A percentile compares a stretch with the other conserved stretches of the same genome.
phyloP scores from a whole-genome alignment of 2,113 vertebrate genomes.

The Saimiri boliviensis region DNA sequence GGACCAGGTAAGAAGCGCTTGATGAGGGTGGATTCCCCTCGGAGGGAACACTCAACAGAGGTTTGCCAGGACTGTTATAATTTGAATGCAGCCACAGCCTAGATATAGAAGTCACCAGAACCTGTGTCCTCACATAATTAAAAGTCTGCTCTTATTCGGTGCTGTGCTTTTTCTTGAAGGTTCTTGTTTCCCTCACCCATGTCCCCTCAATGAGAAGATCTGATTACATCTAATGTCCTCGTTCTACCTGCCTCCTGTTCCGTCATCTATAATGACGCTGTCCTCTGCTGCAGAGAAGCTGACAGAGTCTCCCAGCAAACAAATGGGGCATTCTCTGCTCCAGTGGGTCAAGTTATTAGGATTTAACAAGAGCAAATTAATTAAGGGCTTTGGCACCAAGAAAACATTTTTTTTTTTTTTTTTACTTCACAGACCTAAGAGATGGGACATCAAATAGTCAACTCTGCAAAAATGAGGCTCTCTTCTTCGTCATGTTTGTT shows the following conservation, averaged over 20 bases:
- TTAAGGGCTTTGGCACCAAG: conserved; percentile 69
- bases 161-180: background rate
- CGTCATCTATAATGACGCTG: conserved; percentile 32
- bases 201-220: background rate
- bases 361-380: conserved; percentile 82
- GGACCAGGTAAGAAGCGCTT: background rate
- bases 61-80: background rate
- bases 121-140: background rate
- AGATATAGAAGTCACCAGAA: background rate
- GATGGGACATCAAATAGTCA: conserved; percentile 40
- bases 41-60: background rate
- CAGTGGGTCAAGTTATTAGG: conserved; percentile 78
- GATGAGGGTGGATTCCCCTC: background rate
- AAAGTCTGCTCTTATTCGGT: background rate
- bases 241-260: background rate
- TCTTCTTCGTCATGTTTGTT: background rate
- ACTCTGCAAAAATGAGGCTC: background rate
- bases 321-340: conserved; percentile 80
- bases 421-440: conserved; percentile 17
- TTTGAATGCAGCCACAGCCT: background rate
- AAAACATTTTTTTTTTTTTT: conserved; percentile 30
- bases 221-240: conserved; percentile 1
- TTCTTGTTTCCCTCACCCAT: background rate
- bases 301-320: conserved; percentile 53
- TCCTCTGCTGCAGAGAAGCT: background rate